Percentiles rank a stretch among this genome's conserved stretches.
Evolutionary conservation across 2,888 invertebrate genomes (phyloP).

Genomic region (Euzetes globulus): DNA sequence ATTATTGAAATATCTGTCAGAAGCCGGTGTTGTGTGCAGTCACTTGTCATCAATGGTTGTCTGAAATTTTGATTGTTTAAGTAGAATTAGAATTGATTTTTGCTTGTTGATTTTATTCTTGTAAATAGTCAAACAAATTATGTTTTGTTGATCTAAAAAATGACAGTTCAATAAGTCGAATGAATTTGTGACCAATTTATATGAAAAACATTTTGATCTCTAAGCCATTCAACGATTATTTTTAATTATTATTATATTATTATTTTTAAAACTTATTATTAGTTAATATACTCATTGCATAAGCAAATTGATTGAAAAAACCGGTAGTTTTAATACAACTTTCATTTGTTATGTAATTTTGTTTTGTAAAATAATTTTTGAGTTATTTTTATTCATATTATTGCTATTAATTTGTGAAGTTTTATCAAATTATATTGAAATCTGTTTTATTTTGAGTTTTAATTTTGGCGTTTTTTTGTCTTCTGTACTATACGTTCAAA

Average conservation of each 20-base stretch:
- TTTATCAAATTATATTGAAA: neutral
- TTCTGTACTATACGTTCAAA: neutral
- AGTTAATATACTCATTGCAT: constrained; percentile 1
- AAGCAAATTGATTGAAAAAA: neutral
- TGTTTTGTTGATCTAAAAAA: neutral
- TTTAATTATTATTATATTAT: neutral
- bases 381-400: neutral
- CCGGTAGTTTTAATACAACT: neutral
- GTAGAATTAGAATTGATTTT: neutral
- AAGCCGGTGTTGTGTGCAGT: neutral
- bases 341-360: neutral
- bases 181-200: constrained; percentile 6
- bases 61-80: neutral
- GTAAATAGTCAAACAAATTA: constrained; percentile 13
- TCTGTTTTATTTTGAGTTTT: neutral
- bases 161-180: neutral
- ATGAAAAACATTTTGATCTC: constrained; percentile 7
- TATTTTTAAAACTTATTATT: neutral
- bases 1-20: neutral
- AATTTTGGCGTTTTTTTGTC: neutral
- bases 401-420: constrained; percentile 1
- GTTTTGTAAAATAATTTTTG: neutral
- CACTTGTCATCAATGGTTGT: neutral
- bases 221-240: neutral
- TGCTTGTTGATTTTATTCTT: neutral